Conservation (phyloP, 1,140 invertebrate genomes). For the Panagrolaimus sp. region DNA sequence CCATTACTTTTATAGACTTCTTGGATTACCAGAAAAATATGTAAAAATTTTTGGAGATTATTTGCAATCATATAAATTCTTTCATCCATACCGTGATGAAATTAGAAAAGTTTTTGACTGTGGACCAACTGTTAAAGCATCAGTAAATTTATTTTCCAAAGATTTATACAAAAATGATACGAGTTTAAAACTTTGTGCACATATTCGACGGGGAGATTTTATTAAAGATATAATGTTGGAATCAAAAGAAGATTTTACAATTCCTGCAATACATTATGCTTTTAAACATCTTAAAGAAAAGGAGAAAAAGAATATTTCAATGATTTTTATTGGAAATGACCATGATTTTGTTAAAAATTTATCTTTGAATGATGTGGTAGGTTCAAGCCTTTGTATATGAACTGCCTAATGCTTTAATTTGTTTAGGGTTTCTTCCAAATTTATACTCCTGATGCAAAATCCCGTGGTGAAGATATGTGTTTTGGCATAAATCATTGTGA, state of each 20-base stretch:
- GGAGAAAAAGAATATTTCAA: neutral
- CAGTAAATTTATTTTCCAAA: neutral
- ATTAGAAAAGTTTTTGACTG: conserved; percentile 2
- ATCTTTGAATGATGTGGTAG: neutral
- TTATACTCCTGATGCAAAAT: neutral
- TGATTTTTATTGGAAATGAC: conserved; percentile 12
- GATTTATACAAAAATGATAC: neutral
- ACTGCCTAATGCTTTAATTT: too few species aligned
- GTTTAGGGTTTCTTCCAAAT: conserved; percentile 1
- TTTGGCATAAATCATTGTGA: neutral
- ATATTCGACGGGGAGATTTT: neutral
- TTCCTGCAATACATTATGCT: conserved; percentile 6
- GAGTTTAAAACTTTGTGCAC: neutral
- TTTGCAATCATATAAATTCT: conserved; percentile 12
- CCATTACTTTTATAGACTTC: neutral
- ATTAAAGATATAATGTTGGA: neutral
- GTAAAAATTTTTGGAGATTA: conserved; percentile 1
- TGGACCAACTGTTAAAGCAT: neutral
- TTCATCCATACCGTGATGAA: conserved; percentile 17
- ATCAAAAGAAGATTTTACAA: conserved; percentile 12
- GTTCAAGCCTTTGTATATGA: too few species aligned
- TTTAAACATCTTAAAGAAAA: neutral
- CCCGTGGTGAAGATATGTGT: conserved; percentile 3
- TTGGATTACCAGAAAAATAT: neutral
- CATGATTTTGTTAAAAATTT: neutral